A percentile compares a stretch with the other conserved stretches of the same genome.
phyloP scores from a whole-genome alignment of 2,888 invertebrate genomes.

The Thera britannica region DNA sequence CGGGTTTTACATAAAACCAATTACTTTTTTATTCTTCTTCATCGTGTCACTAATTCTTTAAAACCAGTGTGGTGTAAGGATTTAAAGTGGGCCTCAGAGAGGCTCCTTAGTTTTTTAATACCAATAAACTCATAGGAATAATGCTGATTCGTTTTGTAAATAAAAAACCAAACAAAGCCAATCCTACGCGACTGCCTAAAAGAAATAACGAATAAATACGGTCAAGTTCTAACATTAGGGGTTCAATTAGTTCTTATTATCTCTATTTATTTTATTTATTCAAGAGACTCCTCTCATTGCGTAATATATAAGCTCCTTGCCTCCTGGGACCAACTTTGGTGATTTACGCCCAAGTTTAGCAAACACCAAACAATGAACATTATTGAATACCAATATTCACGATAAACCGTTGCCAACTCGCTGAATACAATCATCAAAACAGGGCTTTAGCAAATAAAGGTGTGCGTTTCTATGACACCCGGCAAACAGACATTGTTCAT shows the following conservation, averaged over 20 bases:
- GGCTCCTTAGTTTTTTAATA: neutral
- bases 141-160: neutral
- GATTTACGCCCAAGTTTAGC: constrained; percentile 1
- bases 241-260: too few species aligned
- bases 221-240: neutral
- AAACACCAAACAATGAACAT: constrained; percentile 7
- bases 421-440: constrained; percentile 9
- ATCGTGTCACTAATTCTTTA: too few species aligned
- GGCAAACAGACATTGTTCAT: constrained; percentile 27
- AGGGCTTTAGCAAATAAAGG: constrained; percentile 14
- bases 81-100: too few species aligned
- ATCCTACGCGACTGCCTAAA: too few species aligned
- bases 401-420: neutral
- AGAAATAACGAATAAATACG: neutral
- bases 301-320: too few species aligned
- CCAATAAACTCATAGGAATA: neutral
- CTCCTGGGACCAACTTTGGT: neutral
- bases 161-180: too few species aligned
- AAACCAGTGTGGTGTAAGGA: too few species aligned
- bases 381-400: constrained; percentile 1
- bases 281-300: too few species aligned
- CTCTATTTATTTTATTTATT: too few species aligned
- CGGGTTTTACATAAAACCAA: too few species aligned
- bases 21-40: too few species aligned
- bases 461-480: neutral